Percentiles rank a stretch among this genome's conserved stretches.
These are phyloP conservation scores for Eucera pruinosa DNA, from an alignment of 2,888 invertebrate genomes.

Conservation along the genomic window DNA sequence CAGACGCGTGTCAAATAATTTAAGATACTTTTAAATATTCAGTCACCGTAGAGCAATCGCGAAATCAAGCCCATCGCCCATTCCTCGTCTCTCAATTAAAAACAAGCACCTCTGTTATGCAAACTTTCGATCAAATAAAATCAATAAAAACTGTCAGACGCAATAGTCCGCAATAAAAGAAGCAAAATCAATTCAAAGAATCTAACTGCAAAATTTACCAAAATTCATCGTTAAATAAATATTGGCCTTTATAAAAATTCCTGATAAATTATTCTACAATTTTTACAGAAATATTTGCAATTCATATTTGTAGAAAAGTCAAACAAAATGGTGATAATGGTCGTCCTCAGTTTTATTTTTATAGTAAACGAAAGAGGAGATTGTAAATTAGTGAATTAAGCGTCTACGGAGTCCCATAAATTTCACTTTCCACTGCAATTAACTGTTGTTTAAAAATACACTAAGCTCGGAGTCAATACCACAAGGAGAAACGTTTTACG, in stretches of 20 bases:
- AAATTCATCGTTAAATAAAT: no score
- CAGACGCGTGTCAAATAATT: conserved; percentile 14
- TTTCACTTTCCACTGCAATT: conserved; percentile 2
- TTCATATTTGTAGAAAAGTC: background rate
- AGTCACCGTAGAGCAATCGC: background rate
- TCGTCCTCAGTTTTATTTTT: no score
- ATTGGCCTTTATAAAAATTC: no score
- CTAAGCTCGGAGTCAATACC: background rate
- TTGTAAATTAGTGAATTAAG: background rate
- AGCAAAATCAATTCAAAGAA: no score
- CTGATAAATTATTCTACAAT: no score
- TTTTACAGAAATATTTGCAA: no score
- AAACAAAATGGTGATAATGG: no score
- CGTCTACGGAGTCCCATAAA: background rate
- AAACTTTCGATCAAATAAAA: background rate
- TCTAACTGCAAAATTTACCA: no score
- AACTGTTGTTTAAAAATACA: background rate
- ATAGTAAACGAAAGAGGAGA: background rate
- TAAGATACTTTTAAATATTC: conserved; percentile 8
- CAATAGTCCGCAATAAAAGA: background rate
- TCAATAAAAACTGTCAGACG: no score
- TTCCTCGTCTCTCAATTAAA: background rate
- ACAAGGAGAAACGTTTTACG: background rate
- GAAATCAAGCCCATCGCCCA: background rate
- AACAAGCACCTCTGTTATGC: background rate